A percentile compares a stretch with the other conserved stretches of the same genome.
These are phyloP conservation scores for Lampropteryx suffumata DNA, from an alignment of 2,888 invertebrate species.

Conservation along the genomic window DNA sequence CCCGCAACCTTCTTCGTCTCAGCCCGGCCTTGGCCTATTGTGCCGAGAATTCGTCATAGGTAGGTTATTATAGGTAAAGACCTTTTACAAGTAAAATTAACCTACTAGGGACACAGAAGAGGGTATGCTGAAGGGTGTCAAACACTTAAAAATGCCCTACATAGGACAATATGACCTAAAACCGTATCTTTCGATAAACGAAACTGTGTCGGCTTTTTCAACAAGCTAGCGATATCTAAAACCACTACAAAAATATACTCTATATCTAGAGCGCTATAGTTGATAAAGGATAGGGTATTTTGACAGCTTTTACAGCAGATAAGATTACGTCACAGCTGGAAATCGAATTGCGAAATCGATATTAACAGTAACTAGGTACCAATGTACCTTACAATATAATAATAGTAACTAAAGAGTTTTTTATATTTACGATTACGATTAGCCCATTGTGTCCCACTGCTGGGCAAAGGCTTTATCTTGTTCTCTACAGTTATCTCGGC, in stretches of 20 bases:
- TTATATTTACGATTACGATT: too few relatives aligned
- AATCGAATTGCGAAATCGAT: conserved; percentile 24
- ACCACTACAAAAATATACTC: conserved; percentile 7
- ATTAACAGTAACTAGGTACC: neutral
- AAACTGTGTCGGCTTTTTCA: conserved; percentile 20
- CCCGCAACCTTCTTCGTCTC: too few relatives aligned
- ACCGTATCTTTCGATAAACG: conserved; percentile 33
- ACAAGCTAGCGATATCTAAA: conserved; percentile 9
- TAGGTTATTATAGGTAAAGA: too few relatives aligned
- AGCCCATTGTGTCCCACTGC: too few relatives aligned
- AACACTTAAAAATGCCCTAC: conserved; percentile 21
- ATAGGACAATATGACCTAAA: conserved; percentile 33
- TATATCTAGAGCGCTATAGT: conserved; percentile 7
- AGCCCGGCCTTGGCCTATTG: too few relatives aligned
- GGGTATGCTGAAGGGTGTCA: neutral
- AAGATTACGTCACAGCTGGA: conserved; percentile 33
- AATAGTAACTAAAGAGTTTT: too few relatives aligned
- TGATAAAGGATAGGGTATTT: conserved; percentile 1
- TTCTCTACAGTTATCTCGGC: too few relatives aligned
- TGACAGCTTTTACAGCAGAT: conserved; percentile 34
- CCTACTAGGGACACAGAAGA: too few relatives aligned
- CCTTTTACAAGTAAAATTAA: too few relatives aligned
- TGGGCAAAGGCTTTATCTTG: too few relatives aligned
- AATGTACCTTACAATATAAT: too few relatives aligned
- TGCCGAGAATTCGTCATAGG: too few relatives aligned